Percentiles rank a stretch among this genome's conserved stretches.
These are phyloP conservation scores for Lepidurus apus DNA, from an alignment of 1,140 invertebrate genomes.

Conservation along the genomic window DNA sequence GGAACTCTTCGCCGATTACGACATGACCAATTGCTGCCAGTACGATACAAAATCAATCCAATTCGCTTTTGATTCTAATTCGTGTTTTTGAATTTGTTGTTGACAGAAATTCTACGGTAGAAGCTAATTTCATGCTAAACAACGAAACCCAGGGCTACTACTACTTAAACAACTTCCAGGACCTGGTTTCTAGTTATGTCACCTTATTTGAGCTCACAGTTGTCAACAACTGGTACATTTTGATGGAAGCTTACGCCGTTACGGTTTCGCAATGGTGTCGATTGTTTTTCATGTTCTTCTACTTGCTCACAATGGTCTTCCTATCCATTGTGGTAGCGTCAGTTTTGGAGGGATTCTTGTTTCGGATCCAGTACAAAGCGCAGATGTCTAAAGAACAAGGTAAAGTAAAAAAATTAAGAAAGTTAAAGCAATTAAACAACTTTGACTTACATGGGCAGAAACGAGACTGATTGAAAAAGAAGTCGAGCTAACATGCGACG, in stretches of 20 bases:
- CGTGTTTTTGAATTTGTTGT: conserved; percentile 39
- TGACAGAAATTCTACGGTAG: conserved; percentile 73
- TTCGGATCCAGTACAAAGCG: conserved; percentile 79
- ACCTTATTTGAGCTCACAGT: conserved; percentile 86
- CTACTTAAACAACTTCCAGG: conserved; percentile 80
- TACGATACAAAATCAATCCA: conserved; percentile 49
- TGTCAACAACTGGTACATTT: conserved; percentile 78
- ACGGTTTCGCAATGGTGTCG: conserved; percentile 58
- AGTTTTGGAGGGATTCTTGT: conserved; percentile 82
- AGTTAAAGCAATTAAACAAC: conserved; percentile 23
- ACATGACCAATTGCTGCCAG: conserved; percentile 79
- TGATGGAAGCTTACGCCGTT: conserved; percentile 84
- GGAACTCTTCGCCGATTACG: conserved; percentile 73
- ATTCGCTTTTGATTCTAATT: conserved; percentile 9
- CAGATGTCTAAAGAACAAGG: conserved; percentile 75
- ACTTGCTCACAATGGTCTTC: conserved; percentile 85
- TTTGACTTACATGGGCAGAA: conserved; percentile 24
- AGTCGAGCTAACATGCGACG: conserved; percentile 34
- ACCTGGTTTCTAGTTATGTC: conserved; percentile 65
- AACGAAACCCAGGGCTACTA: conserved; percentile 70
- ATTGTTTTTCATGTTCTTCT: conserved; percentile 84
- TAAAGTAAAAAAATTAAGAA: conserved; percentile 44
- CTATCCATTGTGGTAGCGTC: conserved; percentile 85
- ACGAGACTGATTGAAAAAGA: conserved; percentile 28
- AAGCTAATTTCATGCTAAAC: conserved; percentile 72